Conservation (phyloP, 2,888 invertebrate genomes). For the Caenorhabditis sinica region DNA sequence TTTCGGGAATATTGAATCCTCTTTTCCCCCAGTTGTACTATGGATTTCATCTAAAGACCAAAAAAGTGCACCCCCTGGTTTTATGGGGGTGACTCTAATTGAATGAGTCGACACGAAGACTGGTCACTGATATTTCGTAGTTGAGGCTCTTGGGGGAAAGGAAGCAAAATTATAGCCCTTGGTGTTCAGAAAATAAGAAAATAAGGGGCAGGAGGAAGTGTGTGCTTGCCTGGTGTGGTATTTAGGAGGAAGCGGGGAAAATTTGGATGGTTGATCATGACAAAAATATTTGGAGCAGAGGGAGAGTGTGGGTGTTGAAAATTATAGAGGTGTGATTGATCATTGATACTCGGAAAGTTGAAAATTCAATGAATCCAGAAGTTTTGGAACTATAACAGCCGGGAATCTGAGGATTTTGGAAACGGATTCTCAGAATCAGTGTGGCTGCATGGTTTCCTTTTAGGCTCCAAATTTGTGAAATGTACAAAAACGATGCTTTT, state of each 20-base stretch:
- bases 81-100: not conserved
- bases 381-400: no score
- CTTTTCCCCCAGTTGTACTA: not conserved
- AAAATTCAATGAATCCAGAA: no score
- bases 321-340: not conserved
- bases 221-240: not conserved
- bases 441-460: no score
- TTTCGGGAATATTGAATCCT: not conserved
- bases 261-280: not conserved
- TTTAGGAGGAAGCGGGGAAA: not conserved
- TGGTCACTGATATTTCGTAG: slow-evolving; percentile 1
- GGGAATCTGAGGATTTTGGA: no score
- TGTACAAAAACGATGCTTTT: no score
- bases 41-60: not conserved
- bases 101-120: not conserved
- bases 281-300: not conserved
- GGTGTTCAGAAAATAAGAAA: not conserved
- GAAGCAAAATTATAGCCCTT: not conserved
- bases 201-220: not conserved
- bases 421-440: no score
- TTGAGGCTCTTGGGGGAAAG: no score
- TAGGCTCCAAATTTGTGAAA: no score
- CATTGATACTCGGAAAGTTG: not conserved
- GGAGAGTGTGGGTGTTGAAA: not conserved
- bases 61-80: slow-evolving; percentile 3